These are phyloP conservation scores for Melanerpes formicivorus DNA, from an alignment of 2,113 vertebrate species.

Conservation along the genomic window DNA sequence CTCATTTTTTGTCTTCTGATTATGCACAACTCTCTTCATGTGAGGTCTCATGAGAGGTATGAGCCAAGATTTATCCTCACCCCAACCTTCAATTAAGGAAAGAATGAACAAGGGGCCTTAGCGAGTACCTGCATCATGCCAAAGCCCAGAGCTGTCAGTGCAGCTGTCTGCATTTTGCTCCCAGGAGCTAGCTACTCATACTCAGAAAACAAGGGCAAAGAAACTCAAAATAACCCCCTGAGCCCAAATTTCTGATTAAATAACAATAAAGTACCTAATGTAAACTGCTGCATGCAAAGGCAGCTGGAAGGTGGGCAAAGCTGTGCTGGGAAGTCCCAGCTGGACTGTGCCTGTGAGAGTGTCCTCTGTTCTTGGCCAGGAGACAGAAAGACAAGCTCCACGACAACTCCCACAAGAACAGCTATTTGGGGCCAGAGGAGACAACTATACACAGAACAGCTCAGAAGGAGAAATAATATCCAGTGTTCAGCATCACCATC, in stretches of 20 bases:
- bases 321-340: neutral
- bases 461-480: neutral
- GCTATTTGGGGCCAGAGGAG: neutral
- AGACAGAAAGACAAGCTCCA: neutral
- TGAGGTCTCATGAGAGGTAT: neutral
- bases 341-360: fast-evolving
- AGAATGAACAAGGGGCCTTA: neutral
- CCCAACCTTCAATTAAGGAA: constrained; percentile 35
- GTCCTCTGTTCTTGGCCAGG: neutral
- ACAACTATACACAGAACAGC: neutral
- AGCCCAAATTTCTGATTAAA: neutral
- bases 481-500: neutral
- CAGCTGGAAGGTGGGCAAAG: neutral
- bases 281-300: neutral
- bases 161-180: neutral
- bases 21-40: neutral
- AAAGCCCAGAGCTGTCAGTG: constrained; percentile 25
- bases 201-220: neutral
- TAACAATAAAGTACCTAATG: neutral
- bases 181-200: neutral
- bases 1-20: neutral
- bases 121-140: neutral
- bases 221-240: neutral
- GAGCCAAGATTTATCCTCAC: constrained; percentile 32
- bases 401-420: neutral